Evolutionary conservation across 2,888 invertebrate species (phyloP).

Genomic region (Chrysolina haemoptera): DNA sequence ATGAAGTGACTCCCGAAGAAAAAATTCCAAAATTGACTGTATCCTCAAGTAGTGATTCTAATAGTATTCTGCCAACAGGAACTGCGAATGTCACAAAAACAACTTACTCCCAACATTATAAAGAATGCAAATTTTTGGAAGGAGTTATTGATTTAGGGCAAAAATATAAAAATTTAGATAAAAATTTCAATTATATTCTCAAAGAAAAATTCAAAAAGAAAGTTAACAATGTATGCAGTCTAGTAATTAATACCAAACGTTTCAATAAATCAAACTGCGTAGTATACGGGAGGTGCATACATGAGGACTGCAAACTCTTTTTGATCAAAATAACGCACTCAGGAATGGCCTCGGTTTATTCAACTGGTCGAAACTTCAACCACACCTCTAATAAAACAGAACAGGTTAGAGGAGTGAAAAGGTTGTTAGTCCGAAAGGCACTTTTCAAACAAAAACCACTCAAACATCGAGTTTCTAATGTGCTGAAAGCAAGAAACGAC

Average conservation of each 20-base stretch:
- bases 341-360: not conserved
- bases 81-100: not conserved
- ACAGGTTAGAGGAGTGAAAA: not conserved
- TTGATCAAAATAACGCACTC: not conserved
- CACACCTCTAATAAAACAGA: not conserved
- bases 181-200: not conserved
- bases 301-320: not conserved
- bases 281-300: not conserved
- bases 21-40: not conserved
- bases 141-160: not conserved
- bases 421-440: not conserved
- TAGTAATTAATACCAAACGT: not conserved
- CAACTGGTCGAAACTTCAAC: not conserved
- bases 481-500: not conserved
- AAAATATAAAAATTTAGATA: not conserved
- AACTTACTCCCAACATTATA: not conserved
- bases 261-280: not conserved
- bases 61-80: not conserved
- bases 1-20: not conserved
- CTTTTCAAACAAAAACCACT: not conserved
- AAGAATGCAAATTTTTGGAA: not conserved
- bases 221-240: not conserved
- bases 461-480: not conserved
- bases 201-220: not conserved
- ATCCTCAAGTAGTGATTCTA: not conserved